A percentile compares a stretch with the other conserved stretches of the same genome.
Conservation (phyloP, 2,888 invertebrate genomes). For the Drosophila engyochracea region DNA sequence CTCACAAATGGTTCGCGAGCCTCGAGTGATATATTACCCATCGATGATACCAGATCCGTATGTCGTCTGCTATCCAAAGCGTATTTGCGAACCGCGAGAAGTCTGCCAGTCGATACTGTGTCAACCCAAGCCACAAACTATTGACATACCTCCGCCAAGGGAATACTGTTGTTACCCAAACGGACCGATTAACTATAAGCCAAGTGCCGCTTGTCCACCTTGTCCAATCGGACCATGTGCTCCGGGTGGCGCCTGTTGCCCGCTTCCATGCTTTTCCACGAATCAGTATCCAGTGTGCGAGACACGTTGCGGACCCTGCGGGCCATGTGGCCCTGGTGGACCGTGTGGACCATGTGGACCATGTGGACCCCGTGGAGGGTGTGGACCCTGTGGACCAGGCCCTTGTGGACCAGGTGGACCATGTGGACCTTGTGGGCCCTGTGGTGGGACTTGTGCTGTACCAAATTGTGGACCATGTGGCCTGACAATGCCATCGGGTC, state of each 20-base stretch:
- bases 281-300: conserved; percentile 27
- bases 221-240: conserved; percentile 21
- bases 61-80: conserved; percentile 80
- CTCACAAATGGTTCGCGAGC: conserved; percentile 81
- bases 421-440: conserved; percentile 10
- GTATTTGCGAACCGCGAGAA: conserved; percentile 80
- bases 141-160: conserved; percentile 81
- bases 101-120: conserved; percentile 61
- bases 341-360: conserved; percentile 1
- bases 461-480: conserved; percentile 46
- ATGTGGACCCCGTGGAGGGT: background rate
- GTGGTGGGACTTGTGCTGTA: conserved; percentile 10
- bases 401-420: conserved; percentile 11
- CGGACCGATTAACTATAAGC: conserved; percentile 59
- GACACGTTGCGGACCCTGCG: conserved; percentile 14
- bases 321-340: conserved; percentile 7
- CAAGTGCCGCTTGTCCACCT: conserved; percentile 21
- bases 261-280: conserved; percentile 18
- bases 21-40: conserved; percentile 80
- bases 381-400: conserved; percentile 4
- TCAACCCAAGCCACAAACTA: conserved; percentile 36
- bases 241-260: conserved; percentile 14
- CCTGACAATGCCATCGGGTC: conserved; percentile 74
- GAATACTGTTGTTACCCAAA: conserved; percentile 82
- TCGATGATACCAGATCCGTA: conserved; percentile 46